phyloP scores from a whole-genome alignment of 2,888 invertebrate species.

The Ormyrus labotus region DNA sequence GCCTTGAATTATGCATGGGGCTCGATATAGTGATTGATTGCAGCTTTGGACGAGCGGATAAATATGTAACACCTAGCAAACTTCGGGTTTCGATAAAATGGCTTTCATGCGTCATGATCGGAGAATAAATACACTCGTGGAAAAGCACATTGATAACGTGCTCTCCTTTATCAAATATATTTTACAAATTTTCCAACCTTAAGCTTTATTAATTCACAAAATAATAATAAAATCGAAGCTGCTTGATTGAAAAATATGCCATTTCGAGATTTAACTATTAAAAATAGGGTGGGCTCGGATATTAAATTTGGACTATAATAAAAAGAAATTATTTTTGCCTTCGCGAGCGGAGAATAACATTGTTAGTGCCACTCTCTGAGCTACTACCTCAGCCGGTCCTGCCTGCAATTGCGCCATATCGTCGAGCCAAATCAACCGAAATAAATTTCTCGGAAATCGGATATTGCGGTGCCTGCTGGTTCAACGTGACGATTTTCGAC shows the following conservation, averaged over 20 bases:
- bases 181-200: too few species aligned
- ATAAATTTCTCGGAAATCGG: constrained; percentile 37
- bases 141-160: constrained; percentile 9
- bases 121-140: neutral
- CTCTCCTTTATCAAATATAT: too few species aligned
- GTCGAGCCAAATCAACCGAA: constrained; percentile 31
- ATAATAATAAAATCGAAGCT: too few species aligned
- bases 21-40: constrained; percentile 47
- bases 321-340: constrained; percentile 9
- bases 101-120: constrained; percentile 22
- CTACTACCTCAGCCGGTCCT: neutral
- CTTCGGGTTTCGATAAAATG: constrained; percentile 28
- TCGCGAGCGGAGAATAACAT: neutral
- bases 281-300: too few species aligned
- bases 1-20: constrained; percentile 47
- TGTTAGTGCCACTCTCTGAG: neutral
- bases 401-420: constrained; percentile 18
- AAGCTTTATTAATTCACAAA: too few species aligned
- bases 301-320: neutral
- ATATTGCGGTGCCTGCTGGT: constrained; percentile 44
- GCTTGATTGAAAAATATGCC: too few species aligned
- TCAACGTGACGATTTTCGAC: constrained; percentile 28
- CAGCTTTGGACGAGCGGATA: constrained; percentile 33
- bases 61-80: constrained; percentile 34
- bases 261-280: too few species aligned